Conservation (phyloP, 2,797 vertebrate genomes). For the Myoxocephalus aenaeus region DNA sequence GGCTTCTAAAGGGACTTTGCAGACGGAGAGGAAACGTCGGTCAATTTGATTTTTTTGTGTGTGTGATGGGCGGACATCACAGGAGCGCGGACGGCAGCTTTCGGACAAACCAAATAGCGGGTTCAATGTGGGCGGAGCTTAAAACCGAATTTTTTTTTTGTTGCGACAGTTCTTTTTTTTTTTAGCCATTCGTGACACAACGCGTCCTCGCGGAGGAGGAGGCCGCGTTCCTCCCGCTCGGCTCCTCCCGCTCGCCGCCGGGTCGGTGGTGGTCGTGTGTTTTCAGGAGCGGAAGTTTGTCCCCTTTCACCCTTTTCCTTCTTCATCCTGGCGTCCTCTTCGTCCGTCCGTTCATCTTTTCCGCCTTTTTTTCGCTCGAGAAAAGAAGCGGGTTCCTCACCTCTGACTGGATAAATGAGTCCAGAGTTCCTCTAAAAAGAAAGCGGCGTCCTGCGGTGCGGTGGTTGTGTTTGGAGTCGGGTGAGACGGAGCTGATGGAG, state of each 20-base stretch:
- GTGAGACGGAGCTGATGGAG: slow-evolving; percentile 65
- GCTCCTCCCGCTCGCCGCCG: slow-evolving; percentile 56
- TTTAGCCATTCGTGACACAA: slow-evolving; percentile 47
- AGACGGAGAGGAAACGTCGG: slow-evolving; percentile 52
- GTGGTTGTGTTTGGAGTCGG: slow-evolving; percentile 64
- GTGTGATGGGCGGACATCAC: slow-evolving; percentile 56
- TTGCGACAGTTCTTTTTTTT: slow-evolving; percentile 63
- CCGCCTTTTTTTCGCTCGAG: slow-evolving; percentile 42
- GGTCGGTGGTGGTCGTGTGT: slow-evolving; percentile 43
- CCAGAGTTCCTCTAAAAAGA: slow-evolving; percentile 75
- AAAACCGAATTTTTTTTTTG: slow-evolving; percentile 48
- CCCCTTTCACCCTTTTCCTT: slow-evolving; percentile 26
- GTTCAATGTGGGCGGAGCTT: slow-evolving; percentile 37
- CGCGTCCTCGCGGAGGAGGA: slow-evolving; percentile 48
- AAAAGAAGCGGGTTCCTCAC: slow-evolving; percentile 61
- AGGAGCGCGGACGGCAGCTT: slow-evolving; percentile 65
- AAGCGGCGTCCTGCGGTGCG: slow-evolving; percentile 63
- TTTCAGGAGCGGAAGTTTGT: slow-evolving; percentile 57
- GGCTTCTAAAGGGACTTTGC: slow-evolving; percentile 33
- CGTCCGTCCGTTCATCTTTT: slow-evolving; percentile 64
- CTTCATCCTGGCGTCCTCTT: slow-evolving; percentile 60
- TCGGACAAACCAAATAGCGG: slow-evolving; percentile 53
- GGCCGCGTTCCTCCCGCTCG: slow-evolving; percentile 41
- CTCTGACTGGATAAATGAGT: slow-evolving; percentile 69
- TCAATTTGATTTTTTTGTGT: slow-evolving; percentile 45